Base-by-base conservation (phyloP, 2,888 invertebrate genomes). In the Athalia cordata region DNA sequence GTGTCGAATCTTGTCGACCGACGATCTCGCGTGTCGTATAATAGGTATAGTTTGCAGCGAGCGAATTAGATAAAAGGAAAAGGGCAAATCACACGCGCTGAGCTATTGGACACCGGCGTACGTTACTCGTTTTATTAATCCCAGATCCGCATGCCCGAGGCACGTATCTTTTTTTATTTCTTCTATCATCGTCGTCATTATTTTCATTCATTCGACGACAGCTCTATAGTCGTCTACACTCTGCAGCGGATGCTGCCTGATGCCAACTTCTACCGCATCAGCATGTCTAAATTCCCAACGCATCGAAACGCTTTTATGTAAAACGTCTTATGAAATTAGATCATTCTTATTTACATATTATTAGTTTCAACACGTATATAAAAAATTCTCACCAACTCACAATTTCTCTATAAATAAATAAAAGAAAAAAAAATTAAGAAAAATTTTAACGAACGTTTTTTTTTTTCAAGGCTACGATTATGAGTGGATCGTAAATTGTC, bases 71-170 rank as follows among this genome's bases (percentile, higher is more conserved):
- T 29, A 29, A 29, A 29, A 29, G 29, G 29, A 29, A 29, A 29
- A 29, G 29, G 29, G 29, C 66, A 4, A 64, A 49, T 66, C 47
- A 47, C 15, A 29, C 29, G 29, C 29, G 29, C 29, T 29, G 29
- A 29, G 29, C 29, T 29, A 29, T 2, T 29, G n/a, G n/a, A n/a
- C n/a, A n/a, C 29, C 29, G 29, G 66, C 45, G 50, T 66, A 13
- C 49, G 3, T 9, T 15, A 29, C 29, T 29, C 29, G 29, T 13
- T 47, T 29, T 11, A 49, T 45, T 68, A 70, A 70, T 70, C 70
- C 45, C 45, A 5, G 70, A 45, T 55, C 29, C 57, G 55, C 55
- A 70, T 70, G 70, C 70, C 43, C 29, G 43, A 43, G 49, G 50
- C 29, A 13, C 13, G 6, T 57, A 45, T 43, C 9, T 64, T 59